Evolutionary conservation across 1,140 invertebrate species (phyloP).

Genomic region (Drosophila teissieri): DNA sequence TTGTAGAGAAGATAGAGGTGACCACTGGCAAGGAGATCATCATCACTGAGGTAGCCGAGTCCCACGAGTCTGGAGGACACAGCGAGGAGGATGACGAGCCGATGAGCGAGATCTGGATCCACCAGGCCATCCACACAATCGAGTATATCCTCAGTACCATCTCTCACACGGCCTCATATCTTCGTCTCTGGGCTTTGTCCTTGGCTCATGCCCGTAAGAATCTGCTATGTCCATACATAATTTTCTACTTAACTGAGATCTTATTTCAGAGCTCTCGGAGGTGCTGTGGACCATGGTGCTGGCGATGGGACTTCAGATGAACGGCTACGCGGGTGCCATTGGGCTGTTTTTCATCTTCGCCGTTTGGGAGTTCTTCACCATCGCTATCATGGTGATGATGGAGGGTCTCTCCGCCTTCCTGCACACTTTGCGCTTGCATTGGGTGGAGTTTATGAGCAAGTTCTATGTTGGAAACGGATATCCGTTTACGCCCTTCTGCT

Average conservation of each 20-base stretch:
- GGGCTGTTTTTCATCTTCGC: slow-evolving; percentile 92
- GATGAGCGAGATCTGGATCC: slow-evolving; percentile 95
- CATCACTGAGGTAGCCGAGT: slow-evolving; percentile 58
- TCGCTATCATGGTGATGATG: slow-evolving; percentile 98
- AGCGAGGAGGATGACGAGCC: slow-evolving; percentile 86
- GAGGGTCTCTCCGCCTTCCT: slow-evolving; percentile 99
- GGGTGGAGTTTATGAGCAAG: slow-evolving; percentile 99
- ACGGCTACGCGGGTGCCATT: slow-evolving; percentile 58
- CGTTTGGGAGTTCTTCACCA: slow-evolving; percentile 94
- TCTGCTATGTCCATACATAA: not conserved
- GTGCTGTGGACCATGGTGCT: slow-evolving; percentile 96
- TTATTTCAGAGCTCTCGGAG: slow-evolving; percentile 93
- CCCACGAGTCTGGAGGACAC: slow-evolving; percentile 76
- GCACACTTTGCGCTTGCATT: slow-evolving; percentile 98
- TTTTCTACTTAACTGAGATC: not conserved
- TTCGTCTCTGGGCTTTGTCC: slow-evolving; percentile 97
- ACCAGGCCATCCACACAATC: slow-evolving; percentile 97
- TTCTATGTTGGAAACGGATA: slow-evolving; percentile 96
- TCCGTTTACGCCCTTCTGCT: slow-evolving; percentile 96
- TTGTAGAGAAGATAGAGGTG: slow-evolving; percentile 73
- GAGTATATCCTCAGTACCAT: slow-evolving; percentile 98
- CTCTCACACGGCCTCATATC: slow-evolving; percentile 98
- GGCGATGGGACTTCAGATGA: slow-evolving; percentile 62
- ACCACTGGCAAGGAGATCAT: slow-evolving; percentile 62
- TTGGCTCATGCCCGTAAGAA: slow-evolving; percentile 96